Base-by-base conservation (phyloP, 2,113 vertebrate genomes). In the Nicator chloris region DNA sequence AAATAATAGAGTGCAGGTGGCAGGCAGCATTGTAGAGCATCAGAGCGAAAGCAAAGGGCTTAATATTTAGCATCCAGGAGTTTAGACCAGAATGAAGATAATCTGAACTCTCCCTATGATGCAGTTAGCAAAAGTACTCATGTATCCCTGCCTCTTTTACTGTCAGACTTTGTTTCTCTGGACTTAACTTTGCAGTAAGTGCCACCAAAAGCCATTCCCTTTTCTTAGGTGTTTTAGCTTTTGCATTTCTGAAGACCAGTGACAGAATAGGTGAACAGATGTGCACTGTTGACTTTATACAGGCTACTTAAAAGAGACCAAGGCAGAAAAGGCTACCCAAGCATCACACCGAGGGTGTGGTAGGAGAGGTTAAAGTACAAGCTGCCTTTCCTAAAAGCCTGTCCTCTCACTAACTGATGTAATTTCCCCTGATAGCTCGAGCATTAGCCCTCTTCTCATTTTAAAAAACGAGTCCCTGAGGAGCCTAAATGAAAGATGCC, bases 401-500 rank as follows among this genome's bases (percentile, higher is more conserved):
- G 26, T 90, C 35, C 56, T 86, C 64, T 96, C 44, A 21, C 44
- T 21, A 4, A 4, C 73, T 82, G 76, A 88, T 73, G 88, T 87
- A 39, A 42, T 85, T 77, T 93, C 44, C 92, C 86, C 53, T 4
- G 4, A 63, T 28, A 44, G 88, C 72, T 68, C 2, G 1, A 57
- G 82, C 72, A 72, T 94, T 81, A 85, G 72, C 91, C 78, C 76
- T 86, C 56, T 82, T 27, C 4, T 57, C n/a, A 0, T n/a, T 69
- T 94, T 83, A 81, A 86, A 93, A 95, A 83, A 93, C 11, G 47
- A 92, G 66, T 87, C 85, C 91, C 93, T 0, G 3, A 82, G 57
- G 91, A 93, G 77, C 26, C 45, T 86, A 82, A 96, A 90, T 82
- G 77, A 89, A 97, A 96, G 95, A 77, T 4, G 1, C 89, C 57